phyloP scores from a whole-genome alignment of 1,140 invertebrate genomes.

The Epicauta chinensis region DNA sequence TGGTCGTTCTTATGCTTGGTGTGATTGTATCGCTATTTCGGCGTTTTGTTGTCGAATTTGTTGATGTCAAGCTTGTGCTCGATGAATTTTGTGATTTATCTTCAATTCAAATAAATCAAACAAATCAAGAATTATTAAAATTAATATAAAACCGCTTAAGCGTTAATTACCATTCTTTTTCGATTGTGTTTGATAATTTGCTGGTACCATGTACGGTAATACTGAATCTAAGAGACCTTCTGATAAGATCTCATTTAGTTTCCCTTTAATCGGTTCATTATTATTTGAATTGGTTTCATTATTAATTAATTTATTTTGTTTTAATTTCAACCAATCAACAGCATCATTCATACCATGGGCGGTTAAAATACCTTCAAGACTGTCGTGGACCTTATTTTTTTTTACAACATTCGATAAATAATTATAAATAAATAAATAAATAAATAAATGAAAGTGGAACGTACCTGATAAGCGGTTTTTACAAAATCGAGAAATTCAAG shows the following conservation, averaged over 20 bases:
- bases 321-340: slow-evolving; percentile 58
- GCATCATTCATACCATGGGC: slow-evolving; percentile 48
- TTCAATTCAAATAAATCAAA: too few species aligned
- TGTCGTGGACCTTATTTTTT: slow-evolving; percentile 47
- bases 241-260: slow-evolving; percentile 59
- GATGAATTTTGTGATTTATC: too few species aligned
- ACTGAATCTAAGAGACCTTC: slow-evolving; percentile 74
- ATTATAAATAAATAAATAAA: not conserved
- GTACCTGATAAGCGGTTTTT: slow-evolving; percentile 60
- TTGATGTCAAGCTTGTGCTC: too few species aligned
- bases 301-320: slow-evolving; percentile 40
- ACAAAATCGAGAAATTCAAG: slow-evolving; percentile 67
- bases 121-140: too few species aligned
- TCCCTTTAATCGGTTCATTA: slow-evolving; percentile 39
- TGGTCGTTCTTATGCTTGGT: too few species aligned
- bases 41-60: too few species aligned
- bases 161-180: not conserved
- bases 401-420: too few species aligned
- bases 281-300: slow-evolving; percentile 29
- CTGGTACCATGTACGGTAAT: slow-evolving; percentile 44
- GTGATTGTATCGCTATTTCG: too few species aligned
- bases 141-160: too few species aligned
- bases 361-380: slow-evolving; percentile 52
- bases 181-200: slow-evolving; percentile 1
- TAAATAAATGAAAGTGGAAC: too few species aligned